A percentile compares a stretch with the other conserved stretches of the same genome.
Conservation (phyloP, 1,140 invertebrate genomes). For the Coenobita brevimanus region DNA sequence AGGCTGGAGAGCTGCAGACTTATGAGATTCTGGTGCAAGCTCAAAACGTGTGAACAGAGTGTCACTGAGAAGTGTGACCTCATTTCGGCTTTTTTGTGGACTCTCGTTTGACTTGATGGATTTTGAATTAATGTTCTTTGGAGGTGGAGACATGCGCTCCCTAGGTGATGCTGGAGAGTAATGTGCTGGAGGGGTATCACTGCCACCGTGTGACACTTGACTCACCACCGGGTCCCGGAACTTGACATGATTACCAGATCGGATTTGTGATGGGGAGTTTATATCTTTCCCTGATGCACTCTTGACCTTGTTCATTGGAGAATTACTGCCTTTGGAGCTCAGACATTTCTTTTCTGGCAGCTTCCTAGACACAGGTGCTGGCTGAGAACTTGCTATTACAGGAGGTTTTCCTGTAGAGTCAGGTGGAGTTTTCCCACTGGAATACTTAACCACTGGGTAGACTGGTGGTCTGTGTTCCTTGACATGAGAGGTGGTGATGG, state of each 20-base stretch:
- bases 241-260: slow-evolving; percentile 46
- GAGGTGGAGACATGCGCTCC: slow-evolving; percentile 34
- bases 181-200: not conserved
- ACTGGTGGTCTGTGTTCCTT: no score
- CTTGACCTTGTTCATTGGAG: not conserved
- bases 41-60: slow-evolving; percentile 65
- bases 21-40: slow-evolving; percentile 12
- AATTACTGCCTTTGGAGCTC: not conserved
- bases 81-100: not conserved
- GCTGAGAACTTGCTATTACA: no score
- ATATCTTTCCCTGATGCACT: not conserved
- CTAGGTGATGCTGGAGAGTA: slow-evolving; percentile 52
- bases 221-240: slow-evolving; percentile 48
- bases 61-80: slow-evolving; percentile 56
- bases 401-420: no score
- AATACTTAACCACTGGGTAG: no score
- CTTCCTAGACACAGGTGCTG: not conserved
- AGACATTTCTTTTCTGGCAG: not conserved
- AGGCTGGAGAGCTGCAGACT: not conserved
- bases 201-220: slow-evolving; percentile 26
- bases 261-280: not conserved
- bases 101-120: not conserved
- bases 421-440: no score
- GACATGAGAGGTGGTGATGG: no score
- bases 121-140: not conserved